Evolutionary conservation across 1,140 invertebrate genomes (phyloP).

Genomic region (Brachionus sp.): DNA sequence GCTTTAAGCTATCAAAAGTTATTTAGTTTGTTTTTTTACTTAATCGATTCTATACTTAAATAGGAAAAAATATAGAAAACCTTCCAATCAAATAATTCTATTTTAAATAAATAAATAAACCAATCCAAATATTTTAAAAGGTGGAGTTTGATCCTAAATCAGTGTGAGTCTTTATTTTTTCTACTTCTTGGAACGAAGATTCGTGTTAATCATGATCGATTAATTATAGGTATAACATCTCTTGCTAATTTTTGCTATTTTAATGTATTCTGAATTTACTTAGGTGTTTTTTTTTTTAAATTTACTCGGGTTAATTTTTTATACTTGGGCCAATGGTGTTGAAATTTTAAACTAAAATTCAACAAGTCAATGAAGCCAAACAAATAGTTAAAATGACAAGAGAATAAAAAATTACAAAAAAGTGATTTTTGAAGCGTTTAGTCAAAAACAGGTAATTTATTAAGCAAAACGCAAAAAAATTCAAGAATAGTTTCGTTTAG

Average conservation of each 20-base stretch:
- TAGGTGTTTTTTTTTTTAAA: background rate
- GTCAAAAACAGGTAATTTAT: conserved; percentile 35
- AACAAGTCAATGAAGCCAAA: background rate
- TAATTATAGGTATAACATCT: conserved; percentile 21
- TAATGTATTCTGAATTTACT: background rate
- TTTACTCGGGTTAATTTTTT: background rate
- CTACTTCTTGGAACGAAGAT: conserved; percentile 7
- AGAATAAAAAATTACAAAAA: background rate
- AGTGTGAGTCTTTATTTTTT: conserved; percentile 5
- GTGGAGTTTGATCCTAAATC: background rate
- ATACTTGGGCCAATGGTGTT: background rate
- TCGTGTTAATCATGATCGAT: conserved; percentile 1
- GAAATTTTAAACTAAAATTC: background rate
- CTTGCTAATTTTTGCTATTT: background rate
- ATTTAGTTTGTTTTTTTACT: no score
- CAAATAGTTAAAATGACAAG: background rate
- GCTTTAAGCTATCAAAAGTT: background rate
- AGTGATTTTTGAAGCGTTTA: conserved; percentile 39
- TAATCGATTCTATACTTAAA: background rate
- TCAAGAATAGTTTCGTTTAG: background rate
- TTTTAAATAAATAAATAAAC: background rate
- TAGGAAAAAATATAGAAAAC: background rate
- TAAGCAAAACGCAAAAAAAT: background rate
- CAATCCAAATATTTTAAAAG: background rate
- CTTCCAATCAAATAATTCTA: no score